Evolutionary conservation across 2,797 vertebrate species (phyloP), one percentile per base, ranked within the genome.

Genomic region (Megalops cyprinoides): DNA sequence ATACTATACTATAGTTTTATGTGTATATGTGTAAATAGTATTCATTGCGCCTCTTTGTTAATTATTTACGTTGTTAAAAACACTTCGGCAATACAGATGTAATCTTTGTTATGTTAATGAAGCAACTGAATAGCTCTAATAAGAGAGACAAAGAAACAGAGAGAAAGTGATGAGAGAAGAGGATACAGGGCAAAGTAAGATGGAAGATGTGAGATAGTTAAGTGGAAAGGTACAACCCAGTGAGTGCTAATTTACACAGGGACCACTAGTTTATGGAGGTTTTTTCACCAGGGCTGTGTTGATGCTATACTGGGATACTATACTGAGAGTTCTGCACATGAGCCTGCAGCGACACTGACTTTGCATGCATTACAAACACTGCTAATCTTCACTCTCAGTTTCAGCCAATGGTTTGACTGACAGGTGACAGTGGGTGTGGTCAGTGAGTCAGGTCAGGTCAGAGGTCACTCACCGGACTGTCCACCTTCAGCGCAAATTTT

Each of bases 401-500:
- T n/a, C n/a, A 49, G 14, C 46, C 12, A 12, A 18, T 18, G 65
- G 3, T 44, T 71, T 9, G 8, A 9, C 14, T 28, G 28, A 10
- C 25, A 31, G 31, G 14, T 39, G 46, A 51, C 46, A 6, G 58
- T 14, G 51, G 18, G 8, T 34, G 58, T 7, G 69, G 9, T 78
- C 44, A 65, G n/a, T 60, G 37, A 42, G 34, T 56, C 25, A 8
- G 42, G 31, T 37, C 34, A 18, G 20, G 28, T 37, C 0, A 15
- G 0, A n/a, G n/a, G n/a, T 28, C 2, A 91, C 97, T 95, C 89
- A 99, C 98, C 77, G 98, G 98, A 88, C 95, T 98, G 91, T 99
- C 98, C n/a, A 99, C 98, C 90, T 99, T 99, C 80, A 99, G 93
- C 67, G 98, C 96, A 90, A 97, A 99, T 90, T 98, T 99, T 85